Conservation (phyloP, 2,888 invertebrate species). For the Escarpia spicata region DNA sequence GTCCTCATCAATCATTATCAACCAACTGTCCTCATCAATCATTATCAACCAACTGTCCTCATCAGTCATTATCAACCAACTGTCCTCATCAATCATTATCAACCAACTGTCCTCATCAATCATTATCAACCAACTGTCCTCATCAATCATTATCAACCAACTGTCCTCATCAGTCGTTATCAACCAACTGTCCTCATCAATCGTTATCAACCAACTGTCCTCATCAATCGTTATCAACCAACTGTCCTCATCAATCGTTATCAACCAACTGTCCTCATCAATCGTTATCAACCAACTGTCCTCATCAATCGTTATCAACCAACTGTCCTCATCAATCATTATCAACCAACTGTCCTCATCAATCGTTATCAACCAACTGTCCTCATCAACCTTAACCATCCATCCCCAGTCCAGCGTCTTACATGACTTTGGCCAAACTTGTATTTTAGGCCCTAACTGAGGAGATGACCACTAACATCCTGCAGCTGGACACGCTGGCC, state of each 20-base stretch:
- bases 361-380: no score
- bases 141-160: not conserved
- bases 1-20: not conserved
- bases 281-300: no score
- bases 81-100: not conserved
- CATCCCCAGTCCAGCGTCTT: not conserved
- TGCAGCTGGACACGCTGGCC: conserved; percentile 72
- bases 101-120: no score
- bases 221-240: not conserved
- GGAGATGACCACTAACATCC: not conserved
- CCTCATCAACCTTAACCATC: no score
- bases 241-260: not conserved
- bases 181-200: no score
- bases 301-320: not conserved
- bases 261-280: no score
- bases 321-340: not conserved
- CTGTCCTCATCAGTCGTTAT: not conserved
- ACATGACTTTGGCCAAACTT: not conserved
- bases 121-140: no score
- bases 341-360: no score
- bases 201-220: no score
- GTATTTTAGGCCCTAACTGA: not conserved
- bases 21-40: no score
- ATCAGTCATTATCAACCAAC: not conserved
- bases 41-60: no score